These are phyloP conservation scores for Lasiommata megera DNA, from an alignment of 2,888 invertebrate species.

Conservation along the genomic window DNA sequence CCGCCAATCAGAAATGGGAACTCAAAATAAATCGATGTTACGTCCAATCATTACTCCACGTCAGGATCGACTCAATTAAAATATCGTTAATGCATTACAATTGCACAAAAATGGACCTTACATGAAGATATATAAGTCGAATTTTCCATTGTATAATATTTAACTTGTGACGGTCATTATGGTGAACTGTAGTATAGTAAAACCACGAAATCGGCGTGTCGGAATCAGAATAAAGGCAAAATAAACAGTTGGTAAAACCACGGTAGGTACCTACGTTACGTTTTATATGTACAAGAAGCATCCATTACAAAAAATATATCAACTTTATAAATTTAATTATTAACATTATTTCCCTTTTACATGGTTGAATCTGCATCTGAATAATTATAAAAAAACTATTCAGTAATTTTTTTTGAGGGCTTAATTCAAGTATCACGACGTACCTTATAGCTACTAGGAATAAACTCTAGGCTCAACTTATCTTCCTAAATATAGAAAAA, in stretches of 20 bases:
- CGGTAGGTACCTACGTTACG: slow-evolving; percentile 47
- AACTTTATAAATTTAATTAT: slow-evolving; percentile 4
- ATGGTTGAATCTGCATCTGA: too few species aligned
- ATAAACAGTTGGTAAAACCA: slow-evolving; percentile 72
- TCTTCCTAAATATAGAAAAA: too few species aligned
- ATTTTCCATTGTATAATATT: slow-evolving; percentile 44
- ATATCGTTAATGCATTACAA: slow-evolving; percentile 73
- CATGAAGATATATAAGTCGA: slow-evolving; percentile 40
- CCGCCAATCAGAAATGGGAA: slow-evolving; percentile 80
- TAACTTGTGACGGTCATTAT: slow-evolving; percentile 77
- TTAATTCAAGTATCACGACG: too few species aligned
- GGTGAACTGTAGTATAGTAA: slow-evolving; percentile 73
- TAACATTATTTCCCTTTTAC: slow-evolving; percentile 8
- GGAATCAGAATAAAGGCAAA: slow-evolving; percentile 77
- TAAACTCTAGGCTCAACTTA: too few species aligned
- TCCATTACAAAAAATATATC: slow-evolving; percentile 57
- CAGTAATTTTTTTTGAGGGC: too few species aligned
- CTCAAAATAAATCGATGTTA: slow-evolving; percentile 80
- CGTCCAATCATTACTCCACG: slow-evolving; percentile 81
- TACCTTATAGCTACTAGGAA: too few species aligned
- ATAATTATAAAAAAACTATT: too few species aligned
- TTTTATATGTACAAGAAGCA: slow-evolving; percentile 53
- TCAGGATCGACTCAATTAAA: slow-evolving; percentile 81
- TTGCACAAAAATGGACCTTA: slow-evolving; percentile 59
- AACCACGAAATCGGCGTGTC: slow-evolving; percentile 79